Evolutionary conservation across 2,797 vertebrate species (phyloP).

Genomic region (Picus viridis): DNA sequence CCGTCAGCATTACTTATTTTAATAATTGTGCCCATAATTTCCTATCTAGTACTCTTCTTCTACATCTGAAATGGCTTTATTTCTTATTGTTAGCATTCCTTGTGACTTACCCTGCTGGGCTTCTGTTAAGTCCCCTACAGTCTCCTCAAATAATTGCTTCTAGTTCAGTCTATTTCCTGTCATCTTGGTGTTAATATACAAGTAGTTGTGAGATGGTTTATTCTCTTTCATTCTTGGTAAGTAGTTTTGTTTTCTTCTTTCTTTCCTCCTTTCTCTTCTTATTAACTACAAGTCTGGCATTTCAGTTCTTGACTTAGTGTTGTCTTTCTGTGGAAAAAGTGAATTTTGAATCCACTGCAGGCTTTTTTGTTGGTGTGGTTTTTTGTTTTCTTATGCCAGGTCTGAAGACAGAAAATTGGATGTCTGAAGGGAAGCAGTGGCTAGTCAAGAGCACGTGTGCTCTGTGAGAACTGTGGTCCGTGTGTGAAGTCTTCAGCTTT

Average conservation of each 20-base stretch:
- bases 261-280: not conserved
- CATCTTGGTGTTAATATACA: not conserved
- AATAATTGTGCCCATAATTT: not conserved
- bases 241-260: not conserved
- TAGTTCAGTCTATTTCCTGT: not conserved
- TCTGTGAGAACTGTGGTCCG: not conserved
- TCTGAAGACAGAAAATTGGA: not conserved
- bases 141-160: slow-evolving; percentile 2
- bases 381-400: not conserved
- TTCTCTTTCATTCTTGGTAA: not conserved
- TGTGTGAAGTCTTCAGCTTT: not conserved
- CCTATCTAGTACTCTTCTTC: not conserved
- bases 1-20: not conserved
- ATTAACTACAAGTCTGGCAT: not conserved
- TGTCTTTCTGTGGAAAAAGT: not conserved
- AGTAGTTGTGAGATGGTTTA: not conserved
- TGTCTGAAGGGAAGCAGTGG: not conserved
- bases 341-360: not conserved
- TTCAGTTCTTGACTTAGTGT: not conserved
- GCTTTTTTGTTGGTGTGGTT: not conserved
- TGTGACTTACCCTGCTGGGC: not conserved
- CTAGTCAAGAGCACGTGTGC: not conserved
- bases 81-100: not conserved
- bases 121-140: not conserved
- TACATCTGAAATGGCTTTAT: not conserved